Percentiles rank a stretch among this genome's conserved stretches.
These are phyloP conservation scores for Cactoblastis cactorum DNA, from an alignment of 2,888 invertebrate species.

Conservation along the genomic window DNA sequence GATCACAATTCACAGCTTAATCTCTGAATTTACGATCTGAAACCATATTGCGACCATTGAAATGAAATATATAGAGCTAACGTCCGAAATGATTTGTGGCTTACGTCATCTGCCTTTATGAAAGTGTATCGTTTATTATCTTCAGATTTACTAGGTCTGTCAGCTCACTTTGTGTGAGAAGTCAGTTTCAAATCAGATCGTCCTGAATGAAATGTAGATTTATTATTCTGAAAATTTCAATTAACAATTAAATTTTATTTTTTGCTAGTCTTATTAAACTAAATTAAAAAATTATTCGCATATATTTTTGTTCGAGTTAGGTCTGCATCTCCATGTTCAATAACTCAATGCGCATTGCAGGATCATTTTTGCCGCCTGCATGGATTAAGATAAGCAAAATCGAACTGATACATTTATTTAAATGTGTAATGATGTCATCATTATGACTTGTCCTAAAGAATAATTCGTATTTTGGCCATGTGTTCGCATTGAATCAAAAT, in stretches of 20 bases:
- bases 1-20: constrained; percentile 10
- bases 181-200: not conserved
- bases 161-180: not conserved
- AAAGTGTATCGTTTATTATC: not conserved
- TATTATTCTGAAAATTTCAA: too few species aligned
- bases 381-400: constrained; percentile 11
- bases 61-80: constrained; percentile 4
- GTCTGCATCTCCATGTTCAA: not conserved
- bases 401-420: constrained; percentile 4
- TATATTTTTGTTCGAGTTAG: not conserved
- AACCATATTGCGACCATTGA: constrained; percentile 9
- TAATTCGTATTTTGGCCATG: not conserved
- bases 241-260: not conserved
- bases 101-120: not conserved
- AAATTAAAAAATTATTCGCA: not conserved
- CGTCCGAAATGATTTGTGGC: not conserved
- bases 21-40: constrained; percentile 8
- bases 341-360: not conserved
- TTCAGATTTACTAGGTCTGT: not conserved
- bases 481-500: too few species aligned
- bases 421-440: constrained; percentile 9
- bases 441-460: not conserved
- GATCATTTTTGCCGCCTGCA: constrained; percentile 4
- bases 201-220: too few species aligned
- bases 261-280: not conserved